A percentile compares a stretch with the other conserved stretches of the same genome.
These are phyloP conservation scores for Cremastinae sp. DNA, from an alignment of 2,888 invertebrate species.

Conservation along the genomic window DNA sequence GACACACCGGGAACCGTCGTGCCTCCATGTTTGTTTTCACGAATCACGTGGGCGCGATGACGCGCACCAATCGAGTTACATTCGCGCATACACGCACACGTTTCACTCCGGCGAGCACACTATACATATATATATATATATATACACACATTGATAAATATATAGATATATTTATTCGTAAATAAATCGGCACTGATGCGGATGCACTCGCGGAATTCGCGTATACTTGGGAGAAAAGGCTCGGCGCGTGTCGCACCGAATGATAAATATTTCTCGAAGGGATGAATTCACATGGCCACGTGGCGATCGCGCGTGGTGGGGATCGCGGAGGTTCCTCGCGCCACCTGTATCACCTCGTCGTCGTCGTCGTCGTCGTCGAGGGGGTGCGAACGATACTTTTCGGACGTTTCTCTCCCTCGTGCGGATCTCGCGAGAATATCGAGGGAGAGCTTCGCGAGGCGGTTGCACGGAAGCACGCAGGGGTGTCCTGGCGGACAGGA, in stretches of 20 bases:
- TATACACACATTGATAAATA: too few relatives aligned
- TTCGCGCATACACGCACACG: constrained; percentile 1
- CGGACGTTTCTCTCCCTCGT: too few relatives aligned
- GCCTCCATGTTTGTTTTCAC: constrained; percentile 49
- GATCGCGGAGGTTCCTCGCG: constrained; percentile 42
- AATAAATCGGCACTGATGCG: too few relatives aligned
- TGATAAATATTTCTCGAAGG: too few relatives aligned
- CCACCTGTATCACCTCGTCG: constrained; percentile 51
- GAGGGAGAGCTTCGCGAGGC: constrained; percentile 25
- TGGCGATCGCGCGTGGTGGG: constrained; percentile 58
- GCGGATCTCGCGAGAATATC: constrained; percentile 18
- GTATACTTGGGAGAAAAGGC: background rate
- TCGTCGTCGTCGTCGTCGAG: constrained; percentile 28
- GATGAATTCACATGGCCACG: constrained; percentile 41
- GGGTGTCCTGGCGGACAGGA: constrained; percentile 79
- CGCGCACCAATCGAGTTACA: constrained; percentile 1
- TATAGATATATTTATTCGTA: too few relatives aligned
- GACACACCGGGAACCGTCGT: too few relatives aligned
- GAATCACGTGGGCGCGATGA: constrained; percentile 51
- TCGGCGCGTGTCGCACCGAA: too few relatives aligned
- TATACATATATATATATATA: too few relatives aligned
- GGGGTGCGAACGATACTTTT: constrained; percentile 7
- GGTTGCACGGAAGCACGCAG: constrained; percentile 39
- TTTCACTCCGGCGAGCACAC: background rate
- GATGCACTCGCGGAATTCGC: background rate